Percentiles rank a stretch among this genome's conserved stretches.
These are phyloP conservation scores for Campoletis sonorensis DNA, from an alignment of 1,140 invertebrate species.

Conservation along the genomic window DNA sequence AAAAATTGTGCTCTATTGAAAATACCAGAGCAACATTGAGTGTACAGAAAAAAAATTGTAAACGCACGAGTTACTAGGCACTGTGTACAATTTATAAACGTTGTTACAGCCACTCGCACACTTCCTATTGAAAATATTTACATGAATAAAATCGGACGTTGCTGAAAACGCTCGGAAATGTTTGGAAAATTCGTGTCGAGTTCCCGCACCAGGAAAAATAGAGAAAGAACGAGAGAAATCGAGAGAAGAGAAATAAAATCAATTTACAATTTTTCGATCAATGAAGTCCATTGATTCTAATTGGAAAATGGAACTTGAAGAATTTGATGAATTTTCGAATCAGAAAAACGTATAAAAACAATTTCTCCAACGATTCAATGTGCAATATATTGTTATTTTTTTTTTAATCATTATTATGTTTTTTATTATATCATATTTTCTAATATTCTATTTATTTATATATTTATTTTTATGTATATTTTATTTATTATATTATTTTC, in stretches of 20 bases:
- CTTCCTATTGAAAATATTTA: background rate
- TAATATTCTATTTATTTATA: too few species aligned
- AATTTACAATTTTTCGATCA: background rate
- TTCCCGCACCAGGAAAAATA: background rate
- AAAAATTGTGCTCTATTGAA: background rate
- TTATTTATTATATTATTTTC: too few species aligned
- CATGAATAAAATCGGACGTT: background rate
- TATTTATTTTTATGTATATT: too few species aligned
- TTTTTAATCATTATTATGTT: too few species aligned
- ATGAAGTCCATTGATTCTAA: background rate
- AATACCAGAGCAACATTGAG: background rate
- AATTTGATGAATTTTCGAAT: too few species aligned
- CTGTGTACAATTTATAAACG: background rate
- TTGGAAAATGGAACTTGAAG: too few species aligned
- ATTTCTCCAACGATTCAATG: too few species aligned
- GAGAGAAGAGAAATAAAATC: background rate
- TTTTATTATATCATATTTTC: too few species aligned
- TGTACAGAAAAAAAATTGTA: conserved; percentile 2
- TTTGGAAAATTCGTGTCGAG: background rate
- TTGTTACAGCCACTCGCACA: background rate
- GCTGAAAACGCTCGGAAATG: background rate
- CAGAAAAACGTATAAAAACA: too few species aligned
- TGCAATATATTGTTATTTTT: too few species aligned
- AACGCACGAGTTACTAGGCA: background rate
- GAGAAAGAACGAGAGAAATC: background rate